phyloP scores from a whole-genome alignment of 2,113 vertebrate genomes.

The Mustela nigripes region DNA sequence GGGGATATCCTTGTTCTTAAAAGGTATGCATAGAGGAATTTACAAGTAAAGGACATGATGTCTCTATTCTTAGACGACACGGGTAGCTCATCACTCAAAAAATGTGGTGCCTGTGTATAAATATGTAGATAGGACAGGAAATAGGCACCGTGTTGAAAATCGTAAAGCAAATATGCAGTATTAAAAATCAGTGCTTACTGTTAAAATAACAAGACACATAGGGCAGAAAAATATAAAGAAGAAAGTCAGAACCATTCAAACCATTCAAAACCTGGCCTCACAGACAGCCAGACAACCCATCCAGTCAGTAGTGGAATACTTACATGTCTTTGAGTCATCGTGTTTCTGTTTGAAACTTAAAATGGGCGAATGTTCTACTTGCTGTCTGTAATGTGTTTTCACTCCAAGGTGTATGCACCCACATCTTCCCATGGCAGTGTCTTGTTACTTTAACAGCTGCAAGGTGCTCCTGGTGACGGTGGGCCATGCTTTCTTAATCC shows the following conservation, averaged over 20 bases:
- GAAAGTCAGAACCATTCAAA: neutral
- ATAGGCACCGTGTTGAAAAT: neutral
- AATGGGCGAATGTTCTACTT: neutral
- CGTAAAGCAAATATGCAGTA: neutral
- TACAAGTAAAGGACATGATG: neutral
- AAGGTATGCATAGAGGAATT: neutral
- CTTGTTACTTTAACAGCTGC: neutral
- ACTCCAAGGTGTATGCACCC: neutral
- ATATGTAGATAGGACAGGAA: neutral
- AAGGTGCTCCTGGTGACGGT: neutral
- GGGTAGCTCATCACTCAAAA: neutral
- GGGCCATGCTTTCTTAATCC: neutral
- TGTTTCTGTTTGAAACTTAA: neutral
- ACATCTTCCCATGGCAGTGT: neutral
- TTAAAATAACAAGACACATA: neutral
- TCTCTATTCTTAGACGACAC: neutral
- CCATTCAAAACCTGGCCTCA: no score
- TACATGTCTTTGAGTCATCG: neutral
- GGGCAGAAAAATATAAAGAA: constrained; percentile 16
- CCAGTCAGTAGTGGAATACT: neutral
- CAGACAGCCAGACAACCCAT: neutral
- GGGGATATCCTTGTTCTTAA: neutral
- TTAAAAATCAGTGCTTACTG: neutral
- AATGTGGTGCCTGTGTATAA: neutral
- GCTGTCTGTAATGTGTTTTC: neutral